phyloP scores from a whole-genome alignment of 2,113 vertebrate genomes.

The Pelmatolapia mariae region DNA sequence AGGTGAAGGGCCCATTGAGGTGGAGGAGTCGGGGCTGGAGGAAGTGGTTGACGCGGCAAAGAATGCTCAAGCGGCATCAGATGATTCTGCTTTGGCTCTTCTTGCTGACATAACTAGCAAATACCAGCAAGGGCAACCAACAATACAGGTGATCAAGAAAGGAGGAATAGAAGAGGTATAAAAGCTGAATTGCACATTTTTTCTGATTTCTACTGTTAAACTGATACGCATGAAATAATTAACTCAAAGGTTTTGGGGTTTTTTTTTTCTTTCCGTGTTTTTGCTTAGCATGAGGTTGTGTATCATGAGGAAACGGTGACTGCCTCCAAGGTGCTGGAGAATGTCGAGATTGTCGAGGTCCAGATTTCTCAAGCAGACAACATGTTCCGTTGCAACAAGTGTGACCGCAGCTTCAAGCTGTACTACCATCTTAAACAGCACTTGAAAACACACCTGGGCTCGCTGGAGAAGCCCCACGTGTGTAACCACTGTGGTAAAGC shows the following conservation, averaged over 20 bases:
- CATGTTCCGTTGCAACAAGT: slow-evolving; percentile 94
- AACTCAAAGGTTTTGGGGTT: fast-evolving
- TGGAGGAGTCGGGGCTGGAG: slow-evolving; percentile 76
- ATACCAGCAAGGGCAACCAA: slow-evolving; percentile 84
- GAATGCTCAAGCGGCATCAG: slow-evolving; percentile 78
- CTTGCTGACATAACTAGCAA: slow-evolving; percentile 98
- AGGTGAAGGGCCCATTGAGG: slow-evolving; percentile 78
- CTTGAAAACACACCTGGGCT: slow-evolving; percentile 83
- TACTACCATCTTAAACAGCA: slow-evolving; percentile 99
- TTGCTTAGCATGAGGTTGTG: slow-evolving; percentile 49
- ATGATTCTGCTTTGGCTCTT: slow-evolving; percentile 91
- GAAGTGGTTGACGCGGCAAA: slow-evolving; percentile 82
- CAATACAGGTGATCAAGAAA: slow-evolving; percentile 59
- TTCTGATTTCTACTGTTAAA: background rate
- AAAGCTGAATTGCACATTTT: background rate
- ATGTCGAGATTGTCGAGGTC: slow-evolving; percentile 93
- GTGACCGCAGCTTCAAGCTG: slow-evolving; percentile 93
- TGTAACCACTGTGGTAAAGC: slow-evolving; percentile 92
- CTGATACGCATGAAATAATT: background rate
- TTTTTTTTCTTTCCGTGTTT: background rate
- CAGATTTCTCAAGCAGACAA: slow-evolving; percentile 96
- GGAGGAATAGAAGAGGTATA: slow-evolving; percentile 41
- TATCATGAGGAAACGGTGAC: slow-evolving; percentile 83
- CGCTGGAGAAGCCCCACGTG: slow-evolving; percentile 80
- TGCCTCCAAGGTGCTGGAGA: slow-evolving; percentile 87